These are phyloP conservation scores for Trogon melanurus DNA, from an alignment of 2,113 vertebrate genomes.

Conservation along the genomic window DNA sequence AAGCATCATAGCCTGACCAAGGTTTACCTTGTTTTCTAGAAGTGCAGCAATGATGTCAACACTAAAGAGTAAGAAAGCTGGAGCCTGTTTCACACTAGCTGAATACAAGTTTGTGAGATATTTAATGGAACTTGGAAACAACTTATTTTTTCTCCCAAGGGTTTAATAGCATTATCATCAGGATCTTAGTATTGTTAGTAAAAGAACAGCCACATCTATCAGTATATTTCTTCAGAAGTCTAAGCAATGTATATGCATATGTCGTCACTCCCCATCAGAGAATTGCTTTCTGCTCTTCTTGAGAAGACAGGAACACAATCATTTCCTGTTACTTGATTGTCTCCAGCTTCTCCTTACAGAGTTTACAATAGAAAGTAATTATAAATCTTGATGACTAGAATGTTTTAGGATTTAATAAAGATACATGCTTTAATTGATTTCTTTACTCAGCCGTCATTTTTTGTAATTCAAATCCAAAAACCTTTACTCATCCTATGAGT, in stretches of 20 bases:
- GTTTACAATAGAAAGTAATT: constrained; percentile 23
- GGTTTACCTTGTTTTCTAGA: not conserved
- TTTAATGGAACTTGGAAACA: not conserved
- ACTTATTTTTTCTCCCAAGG: not conserved
- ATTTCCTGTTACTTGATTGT: constrained; percentile 21
- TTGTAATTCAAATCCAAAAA: constrained; percentile 29
- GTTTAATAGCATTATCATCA: not conserved
- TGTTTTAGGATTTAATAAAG: constrained; percentile 54
- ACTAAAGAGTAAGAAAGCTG: not conserved
- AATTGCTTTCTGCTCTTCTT: not conserved
- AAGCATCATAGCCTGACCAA: not conserved
- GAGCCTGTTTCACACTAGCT: not conserved
- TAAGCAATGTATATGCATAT: not conserved
- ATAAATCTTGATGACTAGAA: constrained; percentile 26
- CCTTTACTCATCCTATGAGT: constrained; percentile 20
- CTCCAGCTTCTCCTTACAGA: not conserved
- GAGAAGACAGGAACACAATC: not conserved
- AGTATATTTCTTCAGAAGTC: not conserved
- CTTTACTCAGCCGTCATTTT: constrained; percentile 28
- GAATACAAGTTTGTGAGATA: not conserved
- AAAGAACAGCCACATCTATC: not conserved
- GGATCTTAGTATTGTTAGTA: not conserved
- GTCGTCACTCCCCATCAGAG: not conserved
- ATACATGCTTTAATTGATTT: constrained; percentile 2
- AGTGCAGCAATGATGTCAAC: not conserved